These are phyloP conservation scores for Columbina picui DNA, from an alignment of 2,113 vertebrate genomes.

Conservation along the genomic window DNA sequence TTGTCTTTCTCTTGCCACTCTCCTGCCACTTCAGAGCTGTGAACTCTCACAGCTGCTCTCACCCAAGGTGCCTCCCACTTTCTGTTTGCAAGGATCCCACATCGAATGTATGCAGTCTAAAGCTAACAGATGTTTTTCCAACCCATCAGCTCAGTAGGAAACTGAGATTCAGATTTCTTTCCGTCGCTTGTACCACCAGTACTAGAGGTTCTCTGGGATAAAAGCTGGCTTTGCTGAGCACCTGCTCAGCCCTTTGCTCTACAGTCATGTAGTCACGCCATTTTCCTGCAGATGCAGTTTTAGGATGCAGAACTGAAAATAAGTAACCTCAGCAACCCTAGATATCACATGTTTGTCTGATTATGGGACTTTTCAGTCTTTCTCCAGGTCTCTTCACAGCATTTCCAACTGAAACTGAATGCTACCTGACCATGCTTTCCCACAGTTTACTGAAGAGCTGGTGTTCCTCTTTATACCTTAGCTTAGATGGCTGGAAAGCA, in stretches of 20 bases:
- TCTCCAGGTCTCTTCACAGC: not conserved
- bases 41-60: slow-evolving; percentile 64
- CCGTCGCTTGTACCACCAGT: accelerated
- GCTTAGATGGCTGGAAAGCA: not conserved
- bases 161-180: not conserved
- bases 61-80: slow-evolving; percentile 60
- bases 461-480: not conserved
- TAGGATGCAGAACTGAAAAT: not conserved
- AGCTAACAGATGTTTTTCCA: slow-evolving; percentile 60
- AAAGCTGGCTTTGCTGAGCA: not conserved
- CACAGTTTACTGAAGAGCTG: not conserved
- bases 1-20: not conserved
- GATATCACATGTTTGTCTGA: not conserved
- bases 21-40: slow-evolving; percentile 49
- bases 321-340: not conserved
- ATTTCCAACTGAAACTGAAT: not conserved
- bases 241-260: not conserved
- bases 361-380: not conserved
- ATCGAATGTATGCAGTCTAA: slow-evolving; percentile 22
- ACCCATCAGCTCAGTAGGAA: slow-evolving; percentile 42
- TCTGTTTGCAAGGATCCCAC: slow-evolving; percentile 43
- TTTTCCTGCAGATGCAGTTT: not conserved
- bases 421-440: not conserved
- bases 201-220: slow-evolving; percentile 5
- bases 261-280: not conserved